A percentile compares a stretch with the other conserved stretches of the same genome.
phyloP scores from a whole-genome alignment of 2,113 vertebrate genomes.

The Ammodytes dubius region DNA sequence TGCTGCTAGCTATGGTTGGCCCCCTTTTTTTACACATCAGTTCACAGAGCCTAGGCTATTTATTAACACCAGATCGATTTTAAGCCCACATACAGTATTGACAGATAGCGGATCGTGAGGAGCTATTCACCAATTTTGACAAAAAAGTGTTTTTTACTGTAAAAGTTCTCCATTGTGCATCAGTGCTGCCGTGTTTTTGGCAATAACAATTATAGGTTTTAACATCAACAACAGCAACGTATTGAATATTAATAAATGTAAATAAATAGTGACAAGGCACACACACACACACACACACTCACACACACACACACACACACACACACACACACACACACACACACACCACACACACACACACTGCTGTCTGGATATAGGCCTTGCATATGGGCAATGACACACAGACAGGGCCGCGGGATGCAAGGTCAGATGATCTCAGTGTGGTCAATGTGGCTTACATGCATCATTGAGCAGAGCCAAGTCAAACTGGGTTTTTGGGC shows the following conservation, averaged over 20 bases:
- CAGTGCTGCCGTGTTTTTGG: not conserved
- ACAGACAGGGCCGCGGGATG: slow-evolving; percentile 51
- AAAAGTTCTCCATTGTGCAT: not conserved
- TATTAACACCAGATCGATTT: too few species aligned
- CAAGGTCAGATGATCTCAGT: slow-evolving; percentile 73
- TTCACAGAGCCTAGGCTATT: too few species aligned
- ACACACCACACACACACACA: too few species aligned
- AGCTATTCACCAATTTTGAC: too few species aligned
- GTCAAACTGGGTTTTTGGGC: slow-evolving; percentile 71
- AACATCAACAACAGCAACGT: not conserved
- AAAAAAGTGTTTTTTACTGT: too few species aligned
- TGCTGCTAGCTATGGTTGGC: too few species aligned
- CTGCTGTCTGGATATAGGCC: slow-evolving; percentile 14
- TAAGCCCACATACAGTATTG: too few species aligned
- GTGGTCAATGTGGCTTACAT: slow-evolving; percentile 78
- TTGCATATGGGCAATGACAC: slow-evolving; percentile 26
- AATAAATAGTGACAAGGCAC: slow-evolving; percentile 26
- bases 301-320: not conserved
- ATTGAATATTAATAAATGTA: not conserved
- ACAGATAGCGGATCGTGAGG: too few species aligned
- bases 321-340: not conserved
- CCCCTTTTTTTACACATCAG: too few species aligned
- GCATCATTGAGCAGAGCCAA: slow-evolving; percentile 73
- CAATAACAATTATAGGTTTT: not conserved
- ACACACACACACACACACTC: too few species aligned